Base-by-base conservation (phyloP, 2,797 vertebrate species). In the Salarias fasciatus region DNA sequence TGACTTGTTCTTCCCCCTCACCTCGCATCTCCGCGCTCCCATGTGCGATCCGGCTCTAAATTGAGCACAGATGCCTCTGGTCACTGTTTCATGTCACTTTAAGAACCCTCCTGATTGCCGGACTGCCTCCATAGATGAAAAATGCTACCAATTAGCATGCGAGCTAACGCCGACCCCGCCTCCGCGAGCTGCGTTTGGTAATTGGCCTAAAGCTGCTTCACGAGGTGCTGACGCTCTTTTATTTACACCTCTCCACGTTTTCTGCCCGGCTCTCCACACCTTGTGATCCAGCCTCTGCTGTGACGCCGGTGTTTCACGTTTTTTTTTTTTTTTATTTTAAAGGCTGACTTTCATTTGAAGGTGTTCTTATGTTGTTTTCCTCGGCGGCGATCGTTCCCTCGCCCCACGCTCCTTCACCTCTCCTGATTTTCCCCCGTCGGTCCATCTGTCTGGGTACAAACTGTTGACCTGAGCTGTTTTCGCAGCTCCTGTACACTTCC, bases 401-500 rank as follows among this genome's bases (percentile, higher is more conserved):
- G 1, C 12, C 36, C 36, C 9, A 11, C 2, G 1, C 12, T 40
- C 11, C 5, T 40, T 11, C 37, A n/a, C 3, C 12, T n/a, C n/a
- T n/a, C n/a, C n/a, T n/a, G n/a, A n/a, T n/a, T n/a, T 40, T 40
- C 70, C 31, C 54, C 43, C 56, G 29, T 55, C 47, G 11, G 55
- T 50, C n/a, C 29, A 40, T 58, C 61, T 33, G 62, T 80, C 71
- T 59, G 66, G 56, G 63, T 52, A 52, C 77, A 79, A 84, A 77
- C 74, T 77, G 77, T 86, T 89, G 83, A 86, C 74, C 86, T 31
- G 66, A 75, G 50, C 45, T 87, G 80, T 86, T 89, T 89, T 89
- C 82, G 81, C 83, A 88, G 86, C 84, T 89, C 82, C 84, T 75
- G 85, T 86, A 77, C 66, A 86, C 86, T 88, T 89, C 82, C 83